A percentile compares a stretch with the other conserved stretches of the same genome.
phyloP scores from a whole-genome alignment of 2,797 vertebrate species.

The Sternotherus odoratus region DNA sequence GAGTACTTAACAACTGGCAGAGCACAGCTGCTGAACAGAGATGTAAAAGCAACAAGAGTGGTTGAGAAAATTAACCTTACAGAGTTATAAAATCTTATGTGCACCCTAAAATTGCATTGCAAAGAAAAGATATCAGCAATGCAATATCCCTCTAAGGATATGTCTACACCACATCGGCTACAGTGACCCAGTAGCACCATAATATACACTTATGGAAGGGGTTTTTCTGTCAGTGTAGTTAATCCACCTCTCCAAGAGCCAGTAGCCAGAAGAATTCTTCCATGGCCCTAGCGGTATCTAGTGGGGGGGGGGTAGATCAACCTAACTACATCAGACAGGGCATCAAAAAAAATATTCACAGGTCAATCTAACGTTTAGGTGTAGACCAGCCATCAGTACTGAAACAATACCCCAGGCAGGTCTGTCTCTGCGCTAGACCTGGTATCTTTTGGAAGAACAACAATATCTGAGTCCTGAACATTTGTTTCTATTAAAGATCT shows the following conservation, averaged over 20 bases:
- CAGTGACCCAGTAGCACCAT: not conserved
- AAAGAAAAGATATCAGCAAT: not conserved
- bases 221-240: not conserved
- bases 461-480: not conserved
- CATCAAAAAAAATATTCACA: no score
- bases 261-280: not conserved
- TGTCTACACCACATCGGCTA: not conserved
- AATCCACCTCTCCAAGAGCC: not conserved
- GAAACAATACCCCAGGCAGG: not conserved
- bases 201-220: not conserved
- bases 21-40: not conserved
- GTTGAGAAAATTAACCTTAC: not conserved
- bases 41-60: not conserved
- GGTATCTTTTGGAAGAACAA: not conserved
- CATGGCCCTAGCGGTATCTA: not conserved
- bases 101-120: not conserved
- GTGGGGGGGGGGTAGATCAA: not conserved
- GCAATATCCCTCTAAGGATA: not conserved
- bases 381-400: not conserved
- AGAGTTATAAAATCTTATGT: not conserved
- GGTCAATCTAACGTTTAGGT: no score
- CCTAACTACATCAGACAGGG: not conserved
- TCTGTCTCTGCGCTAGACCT: not conserved
- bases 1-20: not conserved
- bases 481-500: not conserved